These are phyloP conservation scores for Aeoliscus strigatus DNA, from an alignment of 2,797 vertebrate species.

Conservation along the genomic window DNA sequence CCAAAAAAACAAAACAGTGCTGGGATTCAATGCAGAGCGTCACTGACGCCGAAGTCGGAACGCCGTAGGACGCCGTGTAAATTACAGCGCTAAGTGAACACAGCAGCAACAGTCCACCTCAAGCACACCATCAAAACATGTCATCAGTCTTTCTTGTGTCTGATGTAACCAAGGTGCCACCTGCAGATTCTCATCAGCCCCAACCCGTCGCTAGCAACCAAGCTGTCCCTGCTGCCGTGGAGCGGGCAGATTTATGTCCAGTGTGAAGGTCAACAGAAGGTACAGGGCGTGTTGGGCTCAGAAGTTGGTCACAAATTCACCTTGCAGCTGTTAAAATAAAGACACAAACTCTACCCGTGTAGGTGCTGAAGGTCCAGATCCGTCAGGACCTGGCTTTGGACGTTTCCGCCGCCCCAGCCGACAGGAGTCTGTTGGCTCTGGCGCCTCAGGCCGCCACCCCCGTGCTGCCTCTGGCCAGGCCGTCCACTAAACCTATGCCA, in stretches of 20 bases:
- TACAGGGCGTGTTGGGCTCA: slow-evolving; percentile 38
- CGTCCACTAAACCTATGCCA: slow-evolving; percentile 35
- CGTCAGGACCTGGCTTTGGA: slow-evolving; percentile 70
- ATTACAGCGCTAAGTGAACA: too few relatives aligned
- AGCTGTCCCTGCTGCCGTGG: slow-evolving; percentile 84
- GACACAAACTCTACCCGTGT: slow-evolving; percentile 8
- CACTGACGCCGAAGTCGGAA: too few relatives aligned
- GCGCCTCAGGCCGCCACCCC: slow-evolving; percentile 69
- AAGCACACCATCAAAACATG: too few relatives aligned
- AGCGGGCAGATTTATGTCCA: slow-evolving; percentile 87
- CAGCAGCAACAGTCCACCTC: too few relatives aligned
- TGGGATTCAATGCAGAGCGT: too few relatives aligned
- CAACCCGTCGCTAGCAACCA: slow-evolving; percentile 84
- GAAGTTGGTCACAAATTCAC: background rate
- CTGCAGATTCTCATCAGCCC: slow-evolving; percentile 90
- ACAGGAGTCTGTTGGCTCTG: slow-evolving; percentile 55
- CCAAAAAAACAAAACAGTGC: too few relatives aligned
- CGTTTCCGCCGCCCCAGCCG: slow-evolving; percentile 53
- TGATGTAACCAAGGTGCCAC: slow-evolving; percentile 72
- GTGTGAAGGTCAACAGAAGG: slow-evolving; percentile 86
- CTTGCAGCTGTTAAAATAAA: background rate
- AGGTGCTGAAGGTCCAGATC: slow-evolving; percentile 90
- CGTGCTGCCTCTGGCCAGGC: slow-evolving; percentile 58
- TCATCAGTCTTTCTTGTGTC: background rate
- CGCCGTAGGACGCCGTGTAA: too few relatives aligned